phyloP scores from a whole-genome alignment of 35 echinoderm and acorn worm species.

The Ophioderma brevispina region DNA sequence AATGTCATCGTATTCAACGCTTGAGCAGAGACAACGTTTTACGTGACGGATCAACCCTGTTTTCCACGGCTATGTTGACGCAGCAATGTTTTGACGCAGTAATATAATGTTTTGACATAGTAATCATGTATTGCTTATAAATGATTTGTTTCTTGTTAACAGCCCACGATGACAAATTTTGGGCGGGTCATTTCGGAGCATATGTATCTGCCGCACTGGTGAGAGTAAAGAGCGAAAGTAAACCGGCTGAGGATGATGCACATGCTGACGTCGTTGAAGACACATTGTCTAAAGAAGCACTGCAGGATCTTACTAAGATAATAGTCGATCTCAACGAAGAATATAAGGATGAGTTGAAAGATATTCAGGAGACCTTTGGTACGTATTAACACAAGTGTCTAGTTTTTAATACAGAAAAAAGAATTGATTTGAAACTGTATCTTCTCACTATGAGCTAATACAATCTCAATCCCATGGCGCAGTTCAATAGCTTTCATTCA shows the following conservation, averaged over 20 bases:
- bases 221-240: constrained; percentile 72
- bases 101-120: no score
- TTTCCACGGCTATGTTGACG: no score
- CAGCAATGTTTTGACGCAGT: no score
- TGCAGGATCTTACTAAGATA: constrained; percentile 9
- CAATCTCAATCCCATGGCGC: no score
- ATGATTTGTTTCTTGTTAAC: not conserved
- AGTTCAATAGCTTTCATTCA: no score
- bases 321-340: constrained; percentile 25
- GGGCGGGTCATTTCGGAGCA: constrained; percentile 79
- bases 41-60: no score
- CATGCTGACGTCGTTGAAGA: constrained; percentile 50
- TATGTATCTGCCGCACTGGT: constrained; percentile 50
- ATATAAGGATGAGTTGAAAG: constrained; percentile 31
- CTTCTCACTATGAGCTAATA: no score
- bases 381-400: not conserved
- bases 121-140: no score
- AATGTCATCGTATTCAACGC: no score
- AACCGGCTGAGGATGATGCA: constrained; percentile 41
- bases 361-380: constrained; percentile 30
- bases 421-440: no score
- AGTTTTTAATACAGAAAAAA: no score
- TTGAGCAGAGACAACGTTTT: no score
- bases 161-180: constrained; percentile 90
- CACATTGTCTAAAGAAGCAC: not conserved